Conservation (phyloP, 2,888 invertebrate species). For the Hydrotaea diabolus region DNA sequence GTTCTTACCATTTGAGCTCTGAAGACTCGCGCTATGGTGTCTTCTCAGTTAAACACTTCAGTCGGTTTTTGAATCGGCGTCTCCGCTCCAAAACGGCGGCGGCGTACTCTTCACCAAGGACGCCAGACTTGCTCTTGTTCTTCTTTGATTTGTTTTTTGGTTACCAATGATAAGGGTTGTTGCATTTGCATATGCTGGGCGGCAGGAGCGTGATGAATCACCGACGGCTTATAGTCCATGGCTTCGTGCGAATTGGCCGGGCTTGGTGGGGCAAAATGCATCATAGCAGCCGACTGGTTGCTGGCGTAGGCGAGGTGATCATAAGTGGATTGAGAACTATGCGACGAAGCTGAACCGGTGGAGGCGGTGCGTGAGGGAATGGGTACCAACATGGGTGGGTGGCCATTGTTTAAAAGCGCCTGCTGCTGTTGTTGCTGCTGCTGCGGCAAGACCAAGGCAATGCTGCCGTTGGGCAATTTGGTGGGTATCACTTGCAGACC, state of each 20-base stretch:
- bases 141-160: constrained; percentile 83
- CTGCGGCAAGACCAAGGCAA: constrained; percentile 89
- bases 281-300: constrained; percentile 71
- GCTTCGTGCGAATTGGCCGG: constrained; percentile 81
- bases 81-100: constrained; percentile 2
- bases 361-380: constrained; percentile 89
- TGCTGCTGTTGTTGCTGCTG: constrained; percentile 83
- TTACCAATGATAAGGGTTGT: constrained; percentile 87
- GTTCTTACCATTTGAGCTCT: background rate
- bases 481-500: constrained; percentile 91
- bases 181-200: constrained; percentile 68
- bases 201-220: constrained; percentile 81
- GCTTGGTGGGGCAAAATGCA: constrained; percentile 83
- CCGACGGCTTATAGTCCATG: constrained; percentile 81
- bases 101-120: constrained; percentile 84
- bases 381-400: constrained; percentile 87
- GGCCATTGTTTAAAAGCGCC: constrained; percentile 86
- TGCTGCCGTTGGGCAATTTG: constrained; percentile 90
- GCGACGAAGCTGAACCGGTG: constrained; percentile 85
- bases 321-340: constrained; percentile 81
- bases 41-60: constrained; percentile 3
- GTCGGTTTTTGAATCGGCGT: constrained; percentile 23
- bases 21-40: constrained; percentile 16
- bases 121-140: constrained; percentile 91
- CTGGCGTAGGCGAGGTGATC: constrained; percentile 81